A percentile compares a stretch with the other conserved stretches of the same genome.
phyloP scores from a whole-genome alignment of 37 sponge, comb jelly and placozoan genomes.

The Lycopodina hypogea region DNA sequence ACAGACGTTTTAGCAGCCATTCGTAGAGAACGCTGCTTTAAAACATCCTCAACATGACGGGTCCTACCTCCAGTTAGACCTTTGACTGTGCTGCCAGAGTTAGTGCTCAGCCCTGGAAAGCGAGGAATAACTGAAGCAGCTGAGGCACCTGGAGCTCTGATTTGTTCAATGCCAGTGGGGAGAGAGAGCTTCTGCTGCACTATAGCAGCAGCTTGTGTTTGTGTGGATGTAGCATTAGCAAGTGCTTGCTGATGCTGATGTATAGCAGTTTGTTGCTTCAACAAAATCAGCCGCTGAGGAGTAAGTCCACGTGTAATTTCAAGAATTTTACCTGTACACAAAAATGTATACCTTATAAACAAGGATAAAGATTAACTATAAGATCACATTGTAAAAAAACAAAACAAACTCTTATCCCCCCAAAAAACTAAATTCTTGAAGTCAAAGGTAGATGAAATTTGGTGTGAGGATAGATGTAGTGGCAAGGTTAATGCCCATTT shows the following conservation, averaged over 20 bases:
- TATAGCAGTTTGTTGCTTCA: slow-evolving; percentile 35
- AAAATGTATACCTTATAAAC: background rate
- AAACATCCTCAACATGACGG: slow-evolving; percentile 59
- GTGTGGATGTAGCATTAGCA: background rate
- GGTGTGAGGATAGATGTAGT: no score
- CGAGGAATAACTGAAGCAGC: slow-evolving; percentile 23
- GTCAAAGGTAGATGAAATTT: no score
- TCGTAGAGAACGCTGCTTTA: slow-evolving; percentile 63
- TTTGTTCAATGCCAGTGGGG: slow-evolving; percentile 49
- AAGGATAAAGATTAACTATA: background rate
- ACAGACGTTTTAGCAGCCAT: slow-evolving; percentile 34
- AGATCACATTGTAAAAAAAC: no score
- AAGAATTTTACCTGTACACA: slow-evolving; percentile 29
- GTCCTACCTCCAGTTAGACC: slow-evolving; percentile 21
- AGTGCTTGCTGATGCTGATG: slow-evolving; percentile 34
- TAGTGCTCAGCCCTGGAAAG: slow-evolving; percentile 6
- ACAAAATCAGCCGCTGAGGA: slow-evolving; percentile 43
- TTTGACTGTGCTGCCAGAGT: slow-evolving; percentile 5
- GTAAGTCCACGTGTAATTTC: slow-evolving; percentile 18
- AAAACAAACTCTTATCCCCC: no score
- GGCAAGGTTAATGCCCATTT: no score
- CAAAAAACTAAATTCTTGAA: no score
- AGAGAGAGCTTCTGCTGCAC: slow-evolving; percentile 24
- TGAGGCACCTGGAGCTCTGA: slow-evolving; percentile 28
- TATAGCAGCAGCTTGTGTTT: background rate